Percentiles rank a stretch among this genome's conserved stretches.
Conservation (phyloP, 2,797 vertebrate species). For the Leptoclinus maculatus region DNA sequence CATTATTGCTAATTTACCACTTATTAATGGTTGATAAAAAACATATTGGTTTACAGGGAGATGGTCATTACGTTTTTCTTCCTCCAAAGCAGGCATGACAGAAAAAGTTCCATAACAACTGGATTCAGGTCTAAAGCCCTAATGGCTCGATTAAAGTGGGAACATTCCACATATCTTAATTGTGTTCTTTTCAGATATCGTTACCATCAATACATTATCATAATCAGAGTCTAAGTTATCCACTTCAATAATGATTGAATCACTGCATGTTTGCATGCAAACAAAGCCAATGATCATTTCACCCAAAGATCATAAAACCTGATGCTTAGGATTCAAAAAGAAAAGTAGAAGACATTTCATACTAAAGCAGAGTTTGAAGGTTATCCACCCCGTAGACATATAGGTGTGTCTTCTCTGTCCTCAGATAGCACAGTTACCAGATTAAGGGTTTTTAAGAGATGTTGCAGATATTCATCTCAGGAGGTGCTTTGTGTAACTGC, state of each 20-base stretch:
- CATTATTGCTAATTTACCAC: not conserved
- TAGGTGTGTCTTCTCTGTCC: not conserved
- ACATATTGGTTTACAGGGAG: not conserved
- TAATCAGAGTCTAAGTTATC: not conserved
- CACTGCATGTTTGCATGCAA: not conserved
- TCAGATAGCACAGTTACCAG: not conserved
- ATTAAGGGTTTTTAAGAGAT: not conserved
- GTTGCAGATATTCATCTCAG: slow-evolving; percentile 35
- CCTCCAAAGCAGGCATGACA: not conserved
- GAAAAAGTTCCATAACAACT: not conserved
- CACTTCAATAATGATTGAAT: slow-evolving; percentile 1
- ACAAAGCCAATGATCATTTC: not conserved
- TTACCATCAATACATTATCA: not conserved
- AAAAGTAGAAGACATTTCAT: not conserved
- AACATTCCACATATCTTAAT: not conserved
- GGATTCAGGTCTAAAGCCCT: not conserved
- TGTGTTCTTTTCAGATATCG: not conserved
- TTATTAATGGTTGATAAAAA: not conserved
- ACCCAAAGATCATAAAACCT: not conserved
- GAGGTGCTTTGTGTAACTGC: slow-evolving; percentile 10
- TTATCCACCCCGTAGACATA: not conserved
- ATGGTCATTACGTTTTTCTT: not conserved
- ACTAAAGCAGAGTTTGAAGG: not conserved
- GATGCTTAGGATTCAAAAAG: not conserved
- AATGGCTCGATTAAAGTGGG: not conserved